Evolutionary conservation across 2,888 invertebrate species (phyloP).

Genomic region (Elegia similella): DNA sequence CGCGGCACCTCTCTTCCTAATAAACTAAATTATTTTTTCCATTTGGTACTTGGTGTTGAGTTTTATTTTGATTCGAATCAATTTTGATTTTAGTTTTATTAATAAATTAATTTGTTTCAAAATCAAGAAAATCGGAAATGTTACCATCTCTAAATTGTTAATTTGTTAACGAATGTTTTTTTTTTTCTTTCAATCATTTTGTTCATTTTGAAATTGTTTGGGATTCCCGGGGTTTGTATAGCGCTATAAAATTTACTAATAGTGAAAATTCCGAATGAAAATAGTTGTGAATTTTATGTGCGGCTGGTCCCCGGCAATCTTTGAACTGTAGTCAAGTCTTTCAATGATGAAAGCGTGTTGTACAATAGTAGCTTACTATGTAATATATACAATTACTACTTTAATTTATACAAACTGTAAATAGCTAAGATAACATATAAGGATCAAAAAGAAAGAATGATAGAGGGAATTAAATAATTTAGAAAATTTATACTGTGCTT

Average conservation of each 20-base stretch:
- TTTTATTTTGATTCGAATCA: slow-evolving; percentile 59
- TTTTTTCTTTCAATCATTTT: slow-evolving; percentile 42
- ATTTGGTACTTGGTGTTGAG: slow-evolving; percentile 77
- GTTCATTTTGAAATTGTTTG: slow-evolving; percentile 27
- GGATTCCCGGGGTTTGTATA: slow-evolving; percentile 34
- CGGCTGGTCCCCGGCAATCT: slow-evolving; percentile 8
- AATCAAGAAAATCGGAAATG: slow-evolving; percentile 54
- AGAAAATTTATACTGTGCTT: slow-evolving; percentile 50
- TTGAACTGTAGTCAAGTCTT: slow-evolving; percentile 63
- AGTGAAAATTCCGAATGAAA: neutral
- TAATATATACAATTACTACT: slow-evolving; percentile 73
- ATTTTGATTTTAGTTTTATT: slow-evolving; percentile 47
- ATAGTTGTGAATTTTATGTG: neutral
- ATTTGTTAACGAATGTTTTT: slow-evolving; percentile 38
- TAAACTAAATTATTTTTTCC: slow-evolving; percentile 61
- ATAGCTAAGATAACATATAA: slow-evolving; percentile 77
- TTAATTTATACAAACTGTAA: slow-evolving; percentile 81
- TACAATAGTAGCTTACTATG: slow-evolving; percentile 76
- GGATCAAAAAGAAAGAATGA: slow-evolving; percentile 75
- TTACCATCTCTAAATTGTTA: slow-evolving; percentile 56
- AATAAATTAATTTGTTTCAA: slow-evolving; percentile 43
- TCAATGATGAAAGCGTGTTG: slow-evolving; percentile 65
- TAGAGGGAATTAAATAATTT: slow-evolving; percentile 77
- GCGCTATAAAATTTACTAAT: slow-evolving; percentile 10
- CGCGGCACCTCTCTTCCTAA: slow-evolving; percentile 61